phyloP scores from a whole-genome alignment of 1,140 invertebrate genomes.

The silkworm (Bombyx mori) region DNA sequence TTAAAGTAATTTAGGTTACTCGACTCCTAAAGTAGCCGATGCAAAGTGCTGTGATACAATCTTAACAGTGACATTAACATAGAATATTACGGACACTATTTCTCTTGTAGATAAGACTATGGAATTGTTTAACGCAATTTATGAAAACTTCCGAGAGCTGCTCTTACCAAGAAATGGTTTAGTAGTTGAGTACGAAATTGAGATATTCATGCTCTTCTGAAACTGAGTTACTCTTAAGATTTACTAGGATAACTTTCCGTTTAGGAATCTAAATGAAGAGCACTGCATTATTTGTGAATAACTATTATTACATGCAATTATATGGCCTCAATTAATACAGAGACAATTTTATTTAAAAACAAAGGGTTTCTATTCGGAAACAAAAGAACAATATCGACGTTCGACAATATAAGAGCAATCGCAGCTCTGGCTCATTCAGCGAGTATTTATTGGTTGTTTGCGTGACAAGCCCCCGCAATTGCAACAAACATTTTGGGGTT shows the following conservation, averaged over 20 bases:
- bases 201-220: too few relatives aligned
- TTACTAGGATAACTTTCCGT: too few relatives aligned
- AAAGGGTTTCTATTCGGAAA: neutral
- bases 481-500: conserved; percentile 22
- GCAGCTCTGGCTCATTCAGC: conserved; percentile 20
- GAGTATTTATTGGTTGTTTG: conserved; percentile 24
- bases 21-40: conserved; percentile 14
- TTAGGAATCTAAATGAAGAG: too few relatives aligned
- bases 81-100: conserved; percentile 24
- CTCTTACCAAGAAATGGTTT: neutral
- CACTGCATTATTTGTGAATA: neutral
- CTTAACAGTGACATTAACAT: conserved; percentile 24
- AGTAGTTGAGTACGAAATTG: too few relatives aligned
- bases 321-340: neutral
- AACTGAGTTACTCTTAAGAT: too few relatives aligned
- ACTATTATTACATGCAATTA: neutral
- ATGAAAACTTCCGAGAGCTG: conserved; percentile 3
- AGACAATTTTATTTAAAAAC: conserved; percentile 2
- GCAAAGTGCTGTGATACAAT: conserved; percentile 24
- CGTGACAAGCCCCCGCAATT: conserved; percentile 25
- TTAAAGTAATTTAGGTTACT: conserved; percentile 21
- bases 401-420: conserved; percentile 15
- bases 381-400: conserved; percentile 13
- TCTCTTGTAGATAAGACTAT: conserved; percentile 21
- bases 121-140: conserved; percentile 23